These are phyloP conservation scores for Upupa epops DNA, from an alignment of 2,113 vertebrate genomes.

Conservation along the genomic window DNA sequence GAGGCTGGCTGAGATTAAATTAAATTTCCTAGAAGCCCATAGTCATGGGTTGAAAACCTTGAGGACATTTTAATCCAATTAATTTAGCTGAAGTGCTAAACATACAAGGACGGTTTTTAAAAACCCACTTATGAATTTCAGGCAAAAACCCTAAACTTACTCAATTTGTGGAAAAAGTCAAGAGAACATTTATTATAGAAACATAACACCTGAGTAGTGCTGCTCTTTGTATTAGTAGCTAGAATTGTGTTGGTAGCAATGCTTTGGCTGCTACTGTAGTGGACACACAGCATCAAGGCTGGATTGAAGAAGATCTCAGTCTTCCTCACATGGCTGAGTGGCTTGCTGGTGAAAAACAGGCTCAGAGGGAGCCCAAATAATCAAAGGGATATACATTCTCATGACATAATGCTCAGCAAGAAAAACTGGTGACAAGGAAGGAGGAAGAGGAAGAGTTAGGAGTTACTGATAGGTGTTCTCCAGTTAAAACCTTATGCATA, in stretches of 20 bases:
- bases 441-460: neutral
- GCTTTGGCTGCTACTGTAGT: neutral
- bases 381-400: neutral
- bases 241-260: neutral
- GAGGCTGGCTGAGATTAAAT: neutral
- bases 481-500: fast-evolving
- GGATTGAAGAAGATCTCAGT: neutral
- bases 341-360: neutral
- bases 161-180: too few species aligned
- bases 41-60: too few species aligned
- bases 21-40: neutral
- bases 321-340: fast-evolving
- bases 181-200: too few species aligned
- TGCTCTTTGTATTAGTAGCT: fast-evolving
- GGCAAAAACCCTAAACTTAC: too few species aligned
- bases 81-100: too few species aligned
- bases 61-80: too few species aligned
- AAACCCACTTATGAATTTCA: too few species aligned
- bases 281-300: too few species aligned
- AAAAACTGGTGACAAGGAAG: neutral
- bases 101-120: too few species aligned
- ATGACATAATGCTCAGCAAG: neutral
- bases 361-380: neutral
- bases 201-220: too few species aligned
- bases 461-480: neutral